Conservation (phyloP, 2,888 invertebrate species). For the Gryllus longicercus region DNA sequence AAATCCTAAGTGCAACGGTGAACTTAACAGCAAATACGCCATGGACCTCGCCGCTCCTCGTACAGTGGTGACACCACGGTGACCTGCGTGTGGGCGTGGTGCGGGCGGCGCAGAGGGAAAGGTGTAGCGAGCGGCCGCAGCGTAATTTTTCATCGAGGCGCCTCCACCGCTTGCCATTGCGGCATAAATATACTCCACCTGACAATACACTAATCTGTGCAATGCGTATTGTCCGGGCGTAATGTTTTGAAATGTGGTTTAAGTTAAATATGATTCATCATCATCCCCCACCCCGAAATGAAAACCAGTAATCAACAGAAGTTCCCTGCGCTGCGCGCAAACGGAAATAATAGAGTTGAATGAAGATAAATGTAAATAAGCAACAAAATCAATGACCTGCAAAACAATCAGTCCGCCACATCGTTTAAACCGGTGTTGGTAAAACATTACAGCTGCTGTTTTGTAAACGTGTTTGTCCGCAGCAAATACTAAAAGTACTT, state of each 20-base stretch:
- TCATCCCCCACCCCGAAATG: not conserved
- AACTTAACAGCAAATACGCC: too few relatives aligned
- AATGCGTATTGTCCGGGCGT: not conserved
- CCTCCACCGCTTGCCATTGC: not conserved
- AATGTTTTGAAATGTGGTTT: not conserved
- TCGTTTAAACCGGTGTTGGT: not conserved
- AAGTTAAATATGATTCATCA: constrained; percentile 17
- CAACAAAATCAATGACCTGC: not conserved
- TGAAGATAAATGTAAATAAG: constrained; percentile 17
- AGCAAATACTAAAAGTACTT: too few relatives aligned
- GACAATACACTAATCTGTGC: not conserved
- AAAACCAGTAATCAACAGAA: constrained; percentile 2
- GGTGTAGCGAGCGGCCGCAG: too few relatives aligned
- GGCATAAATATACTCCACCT: not conserved
- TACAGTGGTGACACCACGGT: too few relatives aligned
- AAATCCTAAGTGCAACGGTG: too few relatives aligned
- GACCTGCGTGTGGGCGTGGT: too few relatives aligned
- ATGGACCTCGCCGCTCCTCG: too few relatives aligned
- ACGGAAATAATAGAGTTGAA: constrained; percentile 17
- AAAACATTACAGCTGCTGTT: too few relatives aligned
- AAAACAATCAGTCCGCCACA: not conserved
- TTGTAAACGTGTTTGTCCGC: too few relatives aligned
- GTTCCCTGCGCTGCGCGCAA: not conserved
- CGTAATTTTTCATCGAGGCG: not conserved
- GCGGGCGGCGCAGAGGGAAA: too few relatives aligned